Conservation (phyloP, 2,888 invertebrate species). For the Harmothoe impar region DNA sequence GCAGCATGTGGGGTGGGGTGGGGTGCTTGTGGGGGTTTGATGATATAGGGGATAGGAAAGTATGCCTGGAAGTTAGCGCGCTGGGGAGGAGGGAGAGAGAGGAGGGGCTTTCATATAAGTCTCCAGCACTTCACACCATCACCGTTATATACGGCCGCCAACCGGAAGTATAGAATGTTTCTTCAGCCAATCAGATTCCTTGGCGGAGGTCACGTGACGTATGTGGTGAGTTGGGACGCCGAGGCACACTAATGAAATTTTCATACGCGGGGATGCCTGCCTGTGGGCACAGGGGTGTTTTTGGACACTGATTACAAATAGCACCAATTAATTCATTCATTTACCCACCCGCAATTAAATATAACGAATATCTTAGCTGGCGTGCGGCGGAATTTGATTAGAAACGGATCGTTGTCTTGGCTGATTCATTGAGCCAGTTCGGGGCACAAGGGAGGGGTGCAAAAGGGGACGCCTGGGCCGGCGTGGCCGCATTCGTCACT, state of each 20-base stretch:
- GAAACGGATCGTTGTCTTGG: constrained; percentile 42
- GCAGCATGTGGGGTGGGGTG: neutral
- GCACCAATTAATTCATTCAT: constrained; percentile 56
- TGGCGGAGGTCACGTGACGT: constrained; percentile 42
- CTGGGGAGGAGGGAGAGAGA: too few species aligned
- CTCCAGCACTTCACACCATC: neutral
- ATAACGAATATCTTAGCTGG: constrained; percentile 57
- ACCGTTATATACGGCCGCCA: constrained; percentile 9
- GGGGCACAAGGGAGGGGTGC: constrained; percentile 40
- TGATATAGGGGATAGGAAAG: constrained; percentile 2
- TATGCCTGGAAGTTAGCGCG: constrained; percentile 23
- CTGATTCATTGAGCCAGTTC: constrained; percentile 34
- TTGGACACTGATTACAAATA: constrained; percentile 39
- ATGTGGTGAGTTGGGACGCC: neutral
- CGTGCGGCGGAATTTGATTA: constrained; percentile 56
- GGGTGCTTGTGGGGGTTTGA: neutral
- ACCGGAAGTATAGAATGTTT: constrained; percentile 45
- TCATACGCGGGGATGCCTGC: neutral
- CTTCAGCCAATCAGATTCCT: constrained; percentile 54
- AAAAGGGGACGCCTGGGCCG: neutral
- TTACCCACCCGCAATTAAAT: constrained; percentile 50
- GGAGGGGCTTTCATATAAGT: constrained; percentile 19
- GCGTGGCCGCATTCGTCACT: constrained; percentile 36
- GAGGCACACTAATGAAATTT: constrained; percentile 55
- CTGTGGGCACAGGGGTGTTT: constrained; percentile 1